phyloP scores from a whole-genome alignment of 2,797 vertebrate genomes.

The Pantherophis vulpinus region DNA sequence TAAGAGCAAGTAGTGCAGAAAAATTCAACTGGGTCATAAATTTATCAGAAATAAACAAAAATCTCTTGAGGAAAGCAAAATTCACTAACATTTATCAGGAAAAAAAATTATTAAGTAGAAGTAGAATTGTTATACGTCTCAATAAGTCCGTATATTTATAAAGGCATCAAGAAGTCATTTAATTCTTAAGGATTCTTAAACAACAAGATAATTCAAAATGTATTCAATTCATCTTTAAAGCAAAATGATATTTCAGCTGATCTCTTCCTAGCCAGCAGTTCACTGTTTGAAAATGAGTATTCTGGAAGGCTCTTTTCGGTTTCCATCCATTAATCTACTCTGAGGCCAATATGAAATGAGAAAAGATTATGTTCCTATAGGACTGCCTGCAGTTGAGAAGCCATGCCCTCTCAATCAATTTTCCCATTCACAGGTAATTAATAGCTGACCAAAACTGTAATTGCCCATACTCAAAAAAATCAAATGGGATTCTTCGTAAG shows the following conservation, averaged over 20 bases:
- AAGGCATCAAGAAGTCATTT: neutral
- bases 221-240: neutral
- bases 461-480: neutral
- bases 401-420: neutral
- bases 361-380: neutral
- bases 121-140: neutral
- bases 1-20: neutral
- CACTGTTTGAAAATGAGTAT: neutral
- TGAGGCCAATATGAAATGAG: neutral
- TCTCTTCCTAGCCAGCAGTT: neutral
- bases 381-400: neutral
- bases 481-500: neutral
- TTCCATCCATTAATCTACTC: neutral
- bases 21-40: neutral
- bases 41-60: neutral
- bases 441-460: neutral
- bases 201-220: neutral
- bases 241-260: neutral
- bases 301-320: neutral
- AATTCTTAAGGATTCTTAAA: neutral
- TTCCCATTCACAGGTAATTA: neutral
- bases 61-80: neutral
- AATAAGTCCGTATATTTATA: neutral
- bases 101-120: neutral
- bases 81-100: neutral